A percentile compares a stretch with the other conserved stretches of the same genome.
Conservation (phyloP, 2,797 vertebrate species). For the Melanogrammus aeglefinus region DNA sequence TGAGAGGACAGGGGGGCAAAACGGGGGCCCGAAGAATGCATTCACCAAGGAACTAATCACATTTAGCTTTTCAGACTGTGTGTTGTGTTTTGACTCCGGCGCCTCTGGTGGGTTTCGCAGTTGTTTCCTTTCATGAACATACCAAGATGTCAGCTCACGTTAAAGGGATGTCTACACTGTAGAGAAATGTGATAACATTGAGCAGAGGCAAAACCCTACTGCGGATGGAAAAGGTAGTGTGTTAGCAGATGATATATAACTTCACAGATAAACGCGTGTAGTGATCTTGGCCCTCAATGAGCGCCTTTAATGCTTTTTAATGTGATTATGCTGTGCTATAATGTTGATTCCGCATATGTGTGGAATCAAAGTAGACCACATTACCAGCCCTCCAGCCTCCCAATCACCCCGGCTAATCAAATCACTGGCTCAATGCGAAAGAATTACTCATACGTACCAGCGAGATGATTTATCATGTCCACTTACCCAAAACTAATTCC, state of each 20-base stretch:
- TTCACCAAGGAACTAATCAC: slow-evolving; percentile 51
- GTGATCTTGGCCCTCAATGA: slow-evolving; percentile 61
- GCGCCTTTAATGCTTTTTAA: slow-evolving; percentile 67
- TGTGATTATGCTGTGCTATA: slow-evolving; percentile 56
- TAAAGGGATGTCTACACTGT: neutral
- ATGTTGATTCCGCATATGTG: slow-evolving; percentile 23
- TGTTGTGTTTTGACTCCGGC: neutral
- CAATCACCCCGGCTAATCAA: slow-evolving; percentile 68
- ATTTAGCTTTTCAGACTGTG: slow-evolving; percentile 10
- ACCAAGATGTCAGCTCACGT: neutral
- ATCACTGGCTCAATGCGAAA: slow-evolving; percentile 64
- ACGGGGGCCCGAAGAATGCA: slow-evolving; percentile 37
- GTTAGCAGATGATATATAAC: slow-evolving; percentile 12
- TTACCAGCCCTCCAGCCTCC: slow-evolving; percentile 55
- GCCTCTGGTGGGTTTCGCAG: neutral
- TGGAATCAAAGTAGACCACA: slow-evolving; percentile 41
- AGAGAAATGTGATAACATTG: neutral
- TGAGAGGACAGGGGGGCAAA: slow-evolving; percentile 28
- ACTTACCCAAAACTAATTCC: slow-evolving; percentile 71
- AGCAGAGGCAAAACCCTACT: slow-evolving; percentile 1
- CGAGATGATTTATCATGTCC: slow-evolving; percentile 73
- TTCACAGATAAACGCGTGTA: slow-evolving; percentile 56
- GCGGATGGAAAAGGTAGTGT: neutral
- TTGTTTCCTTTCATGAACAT: neutral
- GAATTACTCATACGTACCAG: slow-evolving; percentile 68